Evolutionary conservation across 2,888 invertebrate genomes (phyloP).

Genomic region (Molorchus minor): DNA sequence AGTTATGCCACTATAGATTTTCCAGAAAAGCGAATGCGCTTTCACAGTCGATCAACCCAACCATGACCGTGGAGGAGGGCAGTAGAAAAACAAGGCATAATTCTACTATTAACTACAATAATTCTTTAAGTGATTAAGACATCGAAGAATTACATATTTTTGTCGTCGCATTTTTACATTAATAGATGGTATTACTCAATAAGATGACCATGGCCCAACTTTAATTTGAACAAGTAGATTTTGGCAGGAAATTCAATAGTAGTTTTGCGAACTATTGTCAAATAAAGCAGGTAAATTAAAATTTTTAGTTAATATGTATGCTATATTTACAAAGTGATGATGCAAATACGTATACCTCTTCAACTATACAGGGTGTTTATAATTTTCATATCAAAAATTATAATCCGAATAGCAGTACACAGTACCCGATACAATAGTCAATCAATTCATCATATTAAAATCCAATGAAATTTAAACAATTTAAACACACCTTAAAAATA

Average conservation of each 20-base stretch:
- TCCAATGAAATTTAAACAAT: no score
- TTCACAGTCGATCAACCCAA: constrained; percentile 79
- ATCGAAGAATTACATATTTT: constrained; percentile 33
- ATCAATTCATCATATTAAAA: no score
- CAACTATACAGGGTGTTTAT: no score
- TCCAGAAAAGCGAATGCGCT: constrained; percentile 91
- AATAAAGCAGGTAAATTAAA: no score
- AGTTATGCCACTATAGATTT: constrained; percentile 95
- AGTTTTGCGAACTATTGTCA: no score
- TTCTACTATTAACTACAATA: constrained; percentile 73
- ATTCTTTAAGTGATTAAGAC: constrained; percentile 69
- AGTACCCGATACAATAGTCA: no score
- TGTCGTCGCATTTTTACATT: constrained; percentile 26
- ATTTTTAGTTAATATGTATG: no score
- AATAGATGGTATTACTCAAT: constrained; percentile 34
- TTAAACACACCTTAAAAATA: no score
- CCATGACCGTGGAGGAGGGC: constrained; percentile 77
- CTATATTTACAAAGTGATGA: no score
- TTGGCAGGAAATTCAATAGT: not conserved
- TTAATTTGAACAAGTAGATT: not conserved
- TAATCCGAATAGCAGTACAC: no score
- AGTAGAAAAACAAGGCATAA: constrained; percentile 84
- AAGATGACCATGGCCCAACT: constrained; percentile 26
- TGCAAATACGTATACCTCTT: no score
- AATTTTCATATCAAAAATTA: no score